Evolutionary conservation across 2,797 vertebrate genomes (phyloP).

Genomic region (Sebastolobus alascanus): DNA sequence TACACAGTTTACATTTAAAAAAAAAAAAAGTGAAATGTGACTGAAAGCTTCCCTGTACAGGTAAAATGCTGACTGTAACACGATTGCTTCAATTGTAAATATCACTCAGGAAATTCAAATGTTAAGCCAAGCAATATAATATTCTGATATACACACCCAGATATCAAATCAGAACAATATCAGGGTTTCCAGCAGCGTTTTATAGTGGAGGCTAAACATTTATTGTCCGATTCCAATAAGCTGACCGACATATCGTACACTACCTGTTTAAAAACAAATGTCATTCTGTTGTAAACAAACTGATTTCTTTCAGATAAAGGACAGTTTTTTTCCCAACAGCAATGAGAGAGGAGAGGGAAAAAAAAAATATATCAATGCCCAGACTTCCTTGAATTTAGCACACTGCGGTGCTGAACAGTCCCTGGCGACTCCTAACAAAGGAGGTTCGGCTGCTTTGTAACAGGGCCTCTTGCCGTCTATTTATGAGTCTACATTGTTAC

Average conservation of each 20-base stretch:
- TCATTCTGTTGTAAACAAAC: slow-evolving; percentile 36
- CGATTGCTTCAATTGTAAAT: not conserved
- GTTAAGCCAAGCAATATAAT: not conserved
- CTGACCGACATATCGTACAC: not conserved
- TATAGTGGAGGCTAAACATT: not conserved
- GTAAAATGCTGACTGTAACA: not conserved
- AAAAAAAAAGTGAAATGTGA: too few relatives aligned
- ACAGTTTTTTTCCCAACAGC: slow-evolving; percentile 25
- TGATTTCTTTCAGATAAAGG: slow-evolving; percentile 55
- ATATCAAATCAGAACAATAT: not conserved
- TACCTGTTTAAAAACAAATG: slow-evolving; percentile 29
- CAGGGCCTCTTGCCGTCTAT: slow-evolving; percentile 68
- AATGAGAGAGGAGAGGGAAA: slow-evolving; percentile 54
- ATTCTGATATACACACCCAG: not conserved
- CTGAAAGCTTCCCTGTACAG: not conserved
- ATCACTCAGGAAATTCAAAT: not conserved
- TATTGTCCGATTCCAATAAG: not conserved
- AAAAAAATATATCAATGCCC: slow-evolving; percentile 76
- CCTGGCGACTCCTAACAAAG: slow-evolving; percentile 73
- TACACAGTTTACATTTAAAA: not conserved
- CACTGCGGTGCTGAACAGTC: slow-evolving; percentile 50
- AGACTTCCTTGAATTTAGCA: slow-evolving; percentile 86
- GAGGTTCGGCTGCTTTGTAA: slow-evolving; percentile 65
- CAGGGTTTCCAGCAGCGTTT: not conserved
- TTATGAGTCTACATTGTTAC: slow-evolving; percentile 75